A percentile compares a stretch with the other conserved stretches of the same genome.
Evolutionary conservation across 2,113 vertebrate genomes (phyloP).

Genomic region (Thunnus maccoyii): DNA sequence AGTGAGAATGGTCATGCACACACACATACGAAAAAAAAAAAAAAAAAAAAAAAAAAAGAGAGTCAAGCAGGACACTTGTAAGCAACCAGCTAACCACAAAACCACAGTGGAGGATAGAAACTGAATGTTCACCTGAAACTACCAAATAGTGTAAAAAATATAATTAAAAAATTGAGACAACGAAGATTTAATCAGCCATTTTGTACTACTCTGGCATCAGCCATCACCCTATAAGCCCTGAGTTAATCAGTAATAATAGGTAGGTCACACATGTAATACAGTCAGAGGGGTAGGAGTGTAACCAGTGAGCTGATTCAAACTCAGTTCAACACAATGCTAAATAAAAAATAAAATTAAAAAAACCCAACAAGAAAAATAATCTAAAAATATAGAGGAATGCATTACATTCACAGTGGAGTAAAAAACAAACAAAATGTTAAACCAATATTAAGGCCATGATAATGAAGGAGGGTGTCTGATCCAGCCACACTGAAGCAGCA

Average conservation of each 20-base stretch:
- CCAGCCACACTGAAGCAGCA: conserved; percentile 98
- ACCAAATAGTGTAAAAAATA: conserved; percentile 9
- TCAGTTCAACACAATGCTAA: conserved; percentile 17
- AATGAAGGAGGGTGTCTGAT: conserved; percentile 76
- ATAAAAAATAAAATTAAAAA: background rate
- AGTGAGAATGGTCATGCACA: conserved; percentile 43
- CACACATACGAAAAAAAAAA: conserved; percentile 16
- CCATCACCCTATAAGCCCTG: conserved; percentile 22
- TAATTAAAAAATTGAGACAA: conserved; percentile 4
- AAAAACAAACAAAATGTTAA: conserved; percentile 15
- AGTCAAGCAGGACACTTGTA: conserved; percentile 43
- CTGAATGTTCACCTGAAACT: conserved; percentile 22
- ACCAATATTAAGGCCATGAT: conserved; percentile 51
- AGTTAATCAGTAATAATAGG: conserved; percentile 62
- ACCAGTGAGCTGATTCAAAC: conserved; percentile 32
- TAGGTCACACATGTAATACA: conserved; percentile 48
- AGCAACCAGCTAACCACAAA: conserved; percentile 55
- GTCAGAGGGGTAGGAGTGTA: conserved; percentile 36
- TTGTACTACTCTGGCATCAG: conserved; percentile 30
- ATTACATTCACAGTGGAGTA: conserved; percentile 25
- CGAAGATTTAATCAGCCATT: conserved; percentile 34
- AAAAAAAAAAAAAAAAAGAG: conserved; percentile 8
- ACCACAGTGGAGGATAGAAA: conserved; percentile 16
- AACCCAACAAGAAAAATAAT: background rate
- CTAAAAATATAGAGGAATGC: conserved; percentile 15